Evolutionary conservation across 2,888 invertebrate genomes (phyloP), one percentile per base, ranked within the genome.

Genomic region (Drosophila atroscutellata): DNA sequence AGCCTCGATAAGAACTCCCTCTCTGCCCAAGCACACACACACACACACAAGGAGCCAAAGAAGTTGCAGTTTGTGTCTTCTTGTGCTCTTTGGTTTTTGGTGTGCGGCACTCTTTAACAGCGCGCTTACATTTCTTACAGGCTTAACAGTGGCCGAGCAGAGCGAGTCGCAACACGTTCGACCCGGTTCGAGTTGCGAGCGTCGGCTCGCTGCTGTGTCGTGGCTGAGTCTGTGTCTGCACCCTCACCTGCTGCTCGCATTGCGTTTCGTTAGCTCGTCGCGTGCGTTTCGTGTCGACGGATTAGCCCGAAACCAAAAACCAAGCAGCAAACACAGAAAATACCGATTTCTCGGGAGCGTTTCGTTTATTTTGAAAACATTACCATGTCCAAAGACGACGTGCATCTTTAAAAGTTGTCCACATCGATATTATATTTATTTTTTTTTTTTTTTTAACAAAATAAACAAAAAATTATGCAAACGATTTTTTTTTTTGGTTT

Each of bases 251-350:
- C 77, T 77, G 72, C 77, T 75, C 76, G 80, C 77, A 77, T 77
- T 77, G 83, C 89, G 87, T 90, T 86, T 83, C 81, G 86, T 89
- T 86, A 86, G 81, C 82, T 86, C 82, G 84, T 90, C 75, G 87
- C 80, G 91, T 90, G 82, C 89, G 91, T 86, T 81, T 90, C 86
- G 83, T 79, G 63, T 70, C 77, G 77, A 74, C 77, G 89, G 75
- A 82, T 56, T 15, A 58, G 68, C 42, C 56, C 78, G 80, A 70
- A 66, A 56, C 60, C 57, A 65, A 50, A 50, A 65, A 39, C 65
- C 52, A n/a, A 36, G 13, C 5, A 37, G 7, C 4, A 39, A 28
- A 15, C 32, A 20, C 15, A 34, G 32, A 24, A 45, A 24, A 45
- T 24, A 49, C 36, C 68, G 58, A 62, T 47, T 59, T 58, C 49